These are phyloP conservation scores for Lithobates sylvaticus DNA, from an alignment of 2,797 vertebrate species.

Conservation along the genomic window DNA sequence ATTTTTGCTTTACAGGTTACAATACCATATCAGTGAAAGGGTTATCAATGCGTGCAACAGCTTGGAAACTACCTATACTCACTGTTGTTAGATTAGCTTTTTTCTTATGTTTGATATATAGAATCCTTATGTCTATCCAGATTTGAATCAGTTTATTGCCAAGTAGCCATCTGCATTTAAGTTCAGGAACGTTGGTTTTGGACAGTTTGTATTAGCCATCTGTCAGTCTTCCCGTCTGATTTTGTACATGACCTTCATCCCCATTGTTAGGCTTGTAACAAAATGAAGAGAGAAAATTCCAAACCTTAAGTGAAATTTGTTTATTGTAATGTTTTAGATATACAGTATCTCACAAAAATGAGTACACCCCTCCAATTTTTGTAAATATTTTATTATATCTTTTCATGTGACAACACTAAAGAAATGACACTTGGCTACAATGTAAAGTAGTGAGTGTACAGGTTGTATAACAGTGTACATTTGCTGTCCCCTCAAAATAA, in stretches of 20 bases:
- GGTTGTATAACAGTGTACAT: too few relatives aligned
- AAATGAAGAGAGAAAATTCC: not conserved
- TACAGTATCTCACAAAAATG: too few relatives aligned
- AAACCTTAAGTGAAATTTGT: not conserved
- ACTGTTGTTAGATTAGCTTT: conserved; percentile 9
- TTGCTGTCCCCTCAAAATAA: too few relatives aligned
- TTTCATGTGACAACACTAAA: too few relatives aligned
- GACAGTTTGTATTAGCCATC: conserved; percentile 47
- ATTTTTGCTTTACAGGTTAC: conserved; percentile 3
- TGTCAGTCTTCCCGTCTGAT: conserved; percentile 35
- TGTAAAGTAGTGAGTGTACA: too few relatives aligned
- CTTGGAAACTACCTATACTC: not conserved
- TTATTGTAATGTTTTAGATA: not conserved
- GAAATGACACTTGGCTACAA: too few relatives aligned
- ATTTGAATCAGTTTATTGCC: conserved; percentile 48
- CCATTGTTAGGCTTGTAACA: not conserved
- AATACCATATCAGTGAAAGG: not conserved
- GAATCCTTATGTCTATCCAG: conserved; percentile 35
- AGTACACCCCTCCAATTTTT: too few relatives aligned
- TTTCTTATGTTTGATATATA: conserved; percentile 36
- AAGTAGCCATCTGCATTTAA: conserved; percentile 53
- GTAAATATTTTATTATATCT: too few relatives aligned
- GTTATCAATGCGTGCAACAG: not conserved
- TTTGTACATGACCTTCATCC: conserved; percentile 32
- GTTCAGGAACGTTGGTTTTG: conserved; percentile 32